These are phyloP conservation scores for Chalcis sispes DNA, from an alignment of 2,888 invertebrate genomes.

Conservation along the genomic window DNA sequence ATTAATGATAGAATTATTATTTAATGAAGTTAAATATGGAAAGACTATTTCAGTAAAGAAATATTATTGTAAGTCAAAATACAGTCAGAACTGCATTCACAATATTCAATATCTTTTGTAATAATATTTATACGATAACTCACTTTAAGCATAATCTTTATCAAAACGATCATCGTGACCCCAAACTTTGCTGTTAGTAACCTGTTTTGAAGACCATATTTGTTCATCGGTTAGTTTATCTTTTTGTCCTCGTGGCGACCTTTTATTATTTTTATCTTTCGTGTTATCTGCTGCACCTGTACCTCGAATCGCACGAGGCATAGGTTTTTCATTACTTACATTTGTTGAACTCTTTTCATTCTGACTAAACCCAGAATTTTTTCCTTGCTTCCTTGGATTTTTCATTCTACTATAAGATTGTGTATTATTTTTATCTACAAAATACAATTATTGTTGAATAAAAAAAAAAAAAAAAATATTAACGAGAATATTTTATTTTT, in stretches of 20 bases:
- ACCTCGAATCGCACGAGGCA: slow-evolving; percentile 66
- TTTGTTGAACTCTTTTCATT: slow-evolving; percentile 45
- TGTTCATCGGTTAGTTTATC: slow-evolving; percentile 62
- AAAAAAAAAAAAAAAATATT: neutral
- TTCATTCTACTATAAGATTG: slow-evolving; percentile 36
- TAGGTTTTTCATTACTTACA: slow-evolving; percentile 42
- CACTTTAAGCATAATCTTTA: slow-evolving; percentile 62
- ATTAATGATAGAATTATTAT: too few relatives aligned
- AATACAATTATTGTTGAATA: slow-evolving; percentile 15
- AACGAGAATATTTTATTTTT: neutral
- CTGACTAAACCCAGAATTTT: slow-evolving; percentile 26
- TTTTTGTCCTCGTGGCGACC: slow-evolving; percentile 57
- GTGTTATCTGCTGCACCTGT: slow-evolving; percentile 63
- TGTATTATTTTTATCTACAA: slow-evolving; percentile 35
- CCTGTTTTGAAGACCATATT: slow-evolving; percentile 61
- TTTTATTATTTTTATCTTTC: slow-evolving; percentile 59
- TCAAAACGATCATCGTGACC: slow-evolving; percentile 67
- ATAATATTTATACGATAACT: too few relatives aligned
- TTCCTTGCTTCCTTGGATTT: slow-evolving; percentile 51
- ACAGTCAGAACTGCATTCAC: too few relatives aligned
- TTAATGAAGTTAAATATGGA: too few relatives aligned
- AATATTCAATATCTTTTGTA: too few relatives aligned
- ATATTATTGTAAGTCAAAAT: too few relatives aligned
- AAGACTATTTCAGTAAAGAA: too few relatives aligned
- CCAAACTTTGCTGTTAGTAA: slow-evolving; percentile 63